A percentile compares a stretch with the other conserved stretches of the same genome.
These are phyloP conservation scores for Andrena praecox DNA, from an alignment of 2,888 invertebrate species.

Conservation along the genomic window DNA sequence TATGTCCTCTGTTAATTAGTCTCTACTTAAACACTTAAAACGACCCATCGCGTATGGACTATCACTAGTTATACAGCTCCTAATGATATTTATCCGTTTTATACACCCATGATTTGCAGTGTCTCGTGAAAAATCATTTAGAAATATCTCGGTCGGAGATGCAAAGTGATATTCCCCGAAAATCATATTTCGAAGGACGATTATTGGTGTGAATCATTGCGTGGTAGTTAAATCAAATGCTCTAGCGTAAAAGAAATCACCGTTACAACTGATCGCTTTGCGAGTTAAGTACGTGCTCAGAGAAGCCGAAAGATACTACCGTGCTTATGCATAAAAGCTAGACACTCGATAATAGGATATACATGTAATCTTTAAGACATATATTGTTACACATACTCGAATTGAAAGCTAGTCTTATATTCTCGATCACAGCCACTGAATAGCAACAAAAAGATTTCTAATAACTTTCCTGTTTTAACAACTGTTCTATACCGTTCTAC, in stretches of 20 bases:
- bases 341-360: slow-evolving; percentile 14
- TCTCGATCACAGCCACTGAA: slow-evolving; percentile 78
- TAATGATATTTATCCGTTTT: not conserved
- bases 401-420: slow-evolving; percentile 75
- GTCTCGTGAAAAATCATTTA: slow-evolving; percentile 9
- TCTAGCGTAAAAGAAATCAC: slow-evolving; percentile 11
- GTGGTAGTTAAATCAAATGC: slow-evolving; percentile 15
- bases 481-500: slow-evolving; percentile 16
- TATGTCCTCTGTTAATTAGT: slow-evolving; percentile 35
- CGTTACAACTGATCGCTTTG: slow-evolving; percentile 35
- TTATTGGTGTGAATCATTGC: slow-evolving; percentile 19
- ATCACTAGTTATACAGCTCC: slow-evolving; percentile 11
- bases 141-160: slow-evolving; percentile 8
- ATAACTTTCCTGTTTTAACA: slow-evolving; percentile 45
- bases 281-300: slow-evolving; percentile 61
- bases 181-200: slow-evolving; percentile 16
- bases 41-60: slow-evolving; percentile 27
- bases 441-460: slow-evolving; percentile 59
- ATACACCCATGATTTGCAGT: not conserved
- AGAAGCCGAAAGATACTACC: slow-evolving; percentile 33
- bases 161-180: slow-evolving; percentile 10
- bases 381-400: slow-evolving; percentile 50
- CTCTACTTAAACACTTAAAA: slow-evolving; percentile 22
- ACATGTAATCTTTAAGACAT: slow-evolving; percentile 24
- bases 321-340: slow-evolving; percentile 4